These are phyloP conservation scores for Acleris sparsana DNA, from an alignment of 2,888 invertebrate species.

Conservation along the genomic window DNA sequence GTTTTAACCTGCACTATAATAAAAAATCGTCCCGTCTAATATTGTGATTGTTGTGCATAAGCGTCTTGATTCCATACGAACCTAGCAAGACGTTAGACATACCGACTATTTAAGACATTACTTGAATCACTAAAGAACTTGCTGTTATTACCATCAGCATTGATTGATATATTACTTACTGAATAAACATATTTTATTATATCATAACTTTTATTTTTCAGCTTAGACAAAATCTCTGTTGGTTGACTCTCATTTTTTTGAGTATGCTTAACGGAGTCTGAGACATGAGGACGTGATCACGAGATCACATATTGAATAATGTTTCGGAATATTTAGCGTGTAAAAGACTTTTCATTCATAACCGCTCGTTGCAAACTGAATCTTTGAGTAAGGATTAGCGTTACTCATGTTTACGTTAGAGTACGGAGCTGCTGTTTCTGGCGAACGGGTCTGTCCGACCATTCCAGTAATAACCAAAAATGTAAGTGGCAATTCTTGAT, in stretches of 20 bases:
- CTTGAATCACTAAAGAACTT: too few species aligned
- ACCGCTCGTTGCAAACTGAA: constrained; percentile 6
- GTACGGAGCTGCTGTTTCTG: not conserved
- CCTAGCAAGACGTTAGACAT: too few species aligned
- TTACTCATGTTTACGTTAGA: constrained; percentile 11
- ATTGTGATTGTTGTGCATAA: not conserved
- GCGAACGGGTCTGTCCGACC: not conserved
- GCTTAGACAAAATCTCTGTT: too few species aligned
- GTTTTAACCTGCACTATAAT: too few species aligned
- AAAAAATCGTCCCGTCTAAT: too few species aligned
- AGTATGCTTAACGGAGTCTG: not conserved
- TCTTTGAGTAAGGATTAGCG: not conserved
- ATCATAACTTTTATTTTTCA: too few species aligned
- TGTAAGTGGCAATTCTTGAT: not conserved
- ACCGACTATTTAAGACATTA: too few species aligned
- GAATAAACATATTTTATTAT: too few species aligned
- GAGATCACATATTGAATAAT: constrained; percentile 15
- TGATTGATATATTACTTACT: too few species aligned
- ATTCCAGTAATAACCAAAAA: not conserved
- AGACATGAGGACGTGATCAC: constrained; percentile 7
- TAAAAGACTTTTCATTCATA: constrained; percentile 24
- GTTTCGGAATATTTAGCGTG: constrained; percentile 2
- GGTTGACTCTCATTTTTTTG: too few species aligned
- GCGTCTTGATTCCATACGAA: too few species aligned
- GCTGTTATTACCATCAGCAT: too few species aligned